phyloP scores from a whole-genome alignment of 2,888 invertebrate species.

The Mimumesa dahlbomi region DNA sequence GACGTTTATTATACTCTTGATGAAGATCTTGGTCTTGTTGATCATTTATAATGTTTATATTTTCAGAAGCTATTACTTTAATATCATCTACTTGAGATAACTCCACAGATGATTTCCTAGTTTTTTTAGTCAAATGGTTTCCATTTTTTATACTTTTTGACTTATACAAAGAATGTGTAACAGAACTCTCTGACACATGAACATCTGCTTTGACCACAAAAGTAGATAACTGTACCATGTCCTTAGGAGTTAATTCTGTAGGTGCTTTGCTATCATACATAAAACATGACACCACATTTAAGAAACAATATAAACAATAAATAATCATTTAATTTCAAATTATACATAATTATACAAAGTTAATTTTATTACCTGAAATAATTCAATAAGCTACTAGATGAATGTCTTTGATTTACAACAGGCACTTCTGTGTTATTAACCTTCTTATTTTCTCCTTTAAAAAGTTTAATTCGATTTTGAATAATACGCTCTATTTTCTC shows the following conservation, averaged over 20 bases:
- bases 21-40: slow-evolving; percentile 7
- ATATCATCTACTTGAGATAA: slow-evolving; percentile 52
- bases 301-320: no score
- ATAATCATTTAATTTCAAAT: no score
- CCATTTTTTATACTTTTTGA: slow-evolving; percentile 4
- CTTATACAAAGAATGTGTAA: not conserved
- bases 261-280: slow-evolving; percentile 45
- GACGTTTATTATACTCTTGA: slow-evolving; percentile 57
- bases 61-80: slow-evolving; percentile 58
- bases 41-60: slow-evolving; percentile 1
- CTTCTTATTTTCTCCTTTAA: slow-evolving; percentile 81
- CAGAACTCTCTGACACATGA: slow-evolving; percentile 56
- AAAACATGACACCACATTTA: not conserved
- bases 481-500: slow-evolving; percentile 83
- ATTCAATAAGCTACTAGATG: slow-evolving; percentile 65
- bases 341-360: not conserved
- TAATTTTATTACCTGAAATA: slow-evolving; percentile 72
- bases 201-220: slow-evolving; percentile 72
- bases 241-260: slow-evolving; percentile 37
- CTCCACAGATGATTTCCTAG: slow-evolving; percentile 27
- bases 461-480: slow-evolving; percentile 83
- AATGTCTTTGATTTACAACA: slow-evolving; percentile 49
- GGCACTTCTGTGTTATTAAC: slow-evolving; percentile 48
- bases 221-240: slow-evolving; percentile 57
- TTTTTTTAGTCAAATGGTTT: slow-evolving; percentile 26